Evolutionary conservation across 2,888 invertebrate species (phyloP).

Genomic region (Agelastica alni): DNA sequence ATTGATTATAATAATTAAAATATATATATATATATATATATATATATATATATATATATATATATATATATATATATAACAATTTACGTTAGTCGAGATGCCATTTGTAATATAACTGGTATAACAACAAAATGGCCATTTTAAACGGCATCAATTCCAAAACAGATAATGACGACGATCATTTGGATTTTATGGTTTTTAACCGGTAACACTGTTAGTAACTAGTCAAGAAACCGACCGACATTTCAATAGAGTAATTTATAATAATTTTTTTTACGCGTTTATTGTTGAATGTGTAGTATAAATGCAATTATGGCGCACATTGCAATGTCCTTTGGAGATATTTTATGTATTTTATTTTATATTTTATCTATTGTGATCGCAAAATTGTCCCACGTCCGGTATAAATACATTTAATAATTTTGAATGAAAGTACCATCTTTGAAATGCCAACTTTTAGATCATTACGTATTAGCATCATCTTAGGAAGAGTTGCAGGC

Average conservation of each 20-base stretch:
- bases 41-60: too few species aligned
- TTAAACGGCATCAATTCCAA: constrained; percentile 3
- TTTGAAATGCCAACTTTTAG: too few species aligned
- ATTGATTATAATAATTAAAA: too few species aligned
- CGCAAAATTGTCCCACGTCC: constrained; percentile 11
- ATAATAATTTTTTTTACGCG: constrained; percentile 20
- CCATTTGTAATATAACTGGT: too few species aligned
- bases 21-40: too few species aligned
- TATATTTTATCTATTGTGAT: too few species aligned
- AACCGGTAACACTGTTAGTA: constrained; percentile 7
- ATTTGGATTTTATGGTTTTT: constrained; percentile 12
- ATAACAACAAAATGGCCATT: background rate
- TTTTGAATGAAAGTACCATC: background rate
- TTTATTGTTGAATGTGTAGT: constrained; percentile 19
- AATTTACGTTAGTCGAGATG: too few species aligned
- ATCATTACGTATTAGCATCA: too few species aligned
- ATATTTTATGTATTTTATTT: constrained; percentile 17
- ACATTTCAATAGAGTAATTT: constrained; percentile 25
- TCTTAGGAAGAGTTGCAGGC: too few species aligned
- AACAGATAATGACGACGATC: constrained; percentile 15
- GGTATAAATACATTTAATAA: background rate
- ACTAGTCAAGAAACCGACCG: constrained; percentile 19
- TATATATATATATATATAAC: too few species aligned
- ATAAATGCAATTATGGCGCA: constrained; percentile 19
- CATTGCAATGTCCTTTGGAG: constrained; percentile 14